Conservation (phyloP, 2,888 invertebrate genomes). For the Agrotis puta region DNA sequence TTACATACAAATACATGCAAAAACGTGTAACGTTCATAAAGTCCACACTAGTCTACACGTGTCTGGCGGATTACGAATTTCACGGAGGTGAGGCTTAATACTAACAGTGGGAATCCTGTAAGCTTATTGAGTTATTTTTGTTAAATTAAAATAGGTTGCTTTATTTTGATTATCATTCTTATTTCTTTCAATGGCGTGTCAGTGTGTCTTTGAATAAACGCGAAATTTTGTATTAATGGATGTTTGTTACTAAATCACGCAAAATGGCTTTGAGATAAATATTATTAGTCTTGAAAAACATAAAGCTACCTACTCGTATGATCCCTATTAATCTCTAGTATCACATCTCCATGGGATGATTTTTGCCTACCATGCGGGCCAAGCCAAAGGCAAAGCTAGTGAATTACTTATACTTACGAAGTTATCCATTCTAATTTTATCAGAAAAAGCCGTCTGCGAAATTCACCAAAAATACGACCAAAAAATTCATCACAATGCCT, state of each 20-base stretch:
- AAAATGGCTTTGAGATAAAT: too few relatives aligned
- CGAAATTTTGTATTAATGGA: too few relatives aligned
- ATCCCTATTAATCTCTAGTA: too few relatives aligned
- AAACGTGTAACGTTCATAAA: background rate
- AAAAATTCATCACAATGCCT: constrained; percentile 31
- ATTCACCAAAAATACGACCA: background rate
- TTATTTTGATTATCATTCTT: too few relatives aligned
- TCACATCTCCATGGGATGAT: too few relatives aligned
- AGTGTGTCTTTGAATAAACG: too few relatives aligned
- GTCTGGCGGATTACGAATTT: background rate
- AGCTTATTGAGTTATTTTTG: background rate
- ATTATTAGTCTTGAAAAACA: too few relatives aligned
- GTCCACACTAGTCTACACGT: background rate
- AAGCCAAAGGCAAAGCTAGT: too few relatives aligned
- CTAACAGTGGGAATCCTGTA: background rate
- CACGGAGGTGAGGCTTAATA: background rate
- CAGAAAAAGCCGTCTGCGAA: constrained; percentile 20
- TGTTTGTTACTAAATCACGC: too few relatives aligned
- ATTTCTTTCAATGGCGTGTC: too few relatives aligned
- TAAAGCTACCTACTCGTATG: too few relatives aligned
- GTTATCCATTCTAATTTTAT: background rate
- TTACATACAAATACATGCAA: background rate
- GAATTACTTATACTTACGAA: background rate
- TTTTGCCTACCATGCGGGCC: too few relatives aligned
- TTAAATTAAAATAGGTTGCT: background rate